phyloP scores from a whole-genome alignment of 2,797 vertebrate genomes.

The Sternarchorhynchus goeldii region DNA sequence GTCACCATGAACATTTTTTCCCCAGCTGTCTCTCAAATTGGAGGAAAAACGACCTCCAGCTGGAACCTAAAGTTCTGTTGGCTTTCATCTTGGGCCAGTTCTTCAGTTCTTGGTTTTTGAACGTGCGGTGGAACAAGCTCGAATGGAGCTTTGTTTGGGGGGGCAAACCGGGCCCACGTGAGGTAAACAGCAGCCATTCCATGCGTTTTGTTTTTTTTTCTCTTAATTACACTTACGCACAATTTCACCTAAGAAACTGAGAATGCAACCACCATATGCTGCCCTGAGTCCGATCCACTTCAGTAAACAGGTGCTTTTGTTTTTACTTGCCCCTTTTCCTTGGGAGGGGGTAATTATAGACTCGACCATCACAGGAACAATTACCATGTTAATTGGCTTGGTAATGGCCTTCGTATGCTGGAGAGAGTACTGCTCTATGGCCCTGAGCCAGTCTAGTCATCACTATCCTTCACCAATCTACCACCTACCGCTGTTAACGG shows the following conservation, averaged over 20 bases:
- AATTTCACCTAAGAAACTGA: not conserved
- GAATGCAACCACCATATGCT: constrained; percentile 4
- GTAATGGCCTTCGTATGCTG: constrained; percentile 10
- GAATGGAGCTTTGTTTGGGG: no score
- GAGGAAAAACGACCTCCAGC: no score
- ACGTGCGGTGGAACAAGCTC: no score
- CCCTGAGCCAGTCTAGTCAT: constrained; percentile 7
- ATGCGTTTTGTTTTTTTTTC: not conserved
- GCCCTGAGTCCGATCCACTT: constrained; percentile 30
- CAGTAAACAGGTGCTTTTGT: constrained; percentile 29
- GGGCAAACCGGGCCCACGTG: no score
- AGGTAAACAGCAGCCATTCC: not conserved
- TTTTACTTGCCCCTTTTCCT: constrained; percentile 11
- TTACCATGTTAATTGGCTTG: constrained; percentile 44
- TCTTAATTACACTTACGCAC: not conserved
- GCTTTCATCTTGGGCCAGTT: no score
- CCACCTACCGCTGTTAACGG: not conserved
- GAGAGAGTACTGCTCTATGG: not conserved
- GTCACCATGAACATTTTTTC: no score
- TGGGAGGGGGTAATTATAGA: constrained; percentile 35
- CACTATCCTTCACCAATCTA: constrained; percentile 16
- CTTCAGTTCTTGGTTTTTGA: no score
- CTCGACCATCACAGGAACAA: constrained; percentile 34
- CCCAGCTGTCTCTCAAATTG: no score
- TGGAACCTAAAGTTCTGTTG: no score